Percentiles rank a stretch among this genome's conserved stretches.
These are phyloP conservation scores for Scatophagus argus DNA, from an alignment of 2,113 vertebrate species.

Conservation along the genomic window DNA sequence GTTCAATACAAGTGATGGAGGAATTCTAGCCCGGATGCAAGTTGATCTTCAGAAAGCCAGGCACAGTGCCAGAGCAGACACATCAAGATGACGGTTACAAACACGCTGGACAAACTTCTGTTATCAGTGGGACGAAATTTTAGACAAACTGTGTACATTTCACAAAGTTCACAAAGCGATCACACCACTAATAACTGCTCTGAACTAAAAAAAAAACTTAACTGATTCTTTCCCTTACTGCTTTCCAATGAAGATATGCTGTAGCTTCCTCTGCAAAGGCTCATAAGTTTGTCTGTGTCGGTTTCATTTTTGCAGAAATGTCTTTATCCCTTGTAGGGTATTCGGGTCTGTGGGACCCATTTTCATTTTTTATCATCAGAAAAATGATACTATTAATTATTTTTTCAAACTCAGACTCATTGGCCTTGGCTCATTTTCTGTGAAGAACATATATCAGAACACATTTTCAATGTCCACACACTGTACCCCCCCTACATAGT, in stretches of 20 bases:
- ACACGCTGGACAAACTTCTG: background rate
- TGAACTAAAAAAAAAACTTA: background rate
- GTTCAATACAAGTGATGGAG: conserved; percentile 31
- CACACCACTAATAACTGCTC: background rate
- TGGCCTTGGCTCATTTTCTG: too few relatives aligned
- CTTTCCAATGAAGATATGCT: background rate
- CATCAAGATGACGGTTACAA: conserved; percentile 4
- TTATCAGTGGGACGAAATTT: background rate
- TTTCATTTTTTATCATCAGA: too few relatives aligned
- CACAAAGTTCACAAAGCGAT: background rate
- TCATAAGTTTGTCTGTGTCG: background rate
- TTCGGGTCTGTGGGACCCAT: too few relatives aligned
- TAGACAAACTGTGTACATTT: background rate
- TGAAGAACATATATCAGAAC: too few relatives aligned
- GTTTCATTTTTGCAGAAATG: conserved; percentile 24
- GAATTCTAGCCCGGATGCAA: conserved; percentile 13
- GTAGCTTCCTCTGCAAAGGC: background rate
- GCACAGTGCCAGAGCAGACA: background rate
- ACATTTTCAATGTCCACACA: too few relatives aligned
- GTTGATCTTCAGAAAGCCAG: conserved; percentile 3
- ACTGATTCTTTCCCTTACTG: background rate
- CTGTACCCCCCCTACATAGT: too few relatives aligned
- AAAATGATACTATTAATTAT: too few relatives aligned
- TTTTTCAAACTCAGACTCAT: too few relatives aligned
- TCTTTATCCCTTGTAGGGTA: too few relatives aligned